Base-by-base conservation (phyloP, 2,113 vertebrate species). In the Willisornis vidua region DNA sequence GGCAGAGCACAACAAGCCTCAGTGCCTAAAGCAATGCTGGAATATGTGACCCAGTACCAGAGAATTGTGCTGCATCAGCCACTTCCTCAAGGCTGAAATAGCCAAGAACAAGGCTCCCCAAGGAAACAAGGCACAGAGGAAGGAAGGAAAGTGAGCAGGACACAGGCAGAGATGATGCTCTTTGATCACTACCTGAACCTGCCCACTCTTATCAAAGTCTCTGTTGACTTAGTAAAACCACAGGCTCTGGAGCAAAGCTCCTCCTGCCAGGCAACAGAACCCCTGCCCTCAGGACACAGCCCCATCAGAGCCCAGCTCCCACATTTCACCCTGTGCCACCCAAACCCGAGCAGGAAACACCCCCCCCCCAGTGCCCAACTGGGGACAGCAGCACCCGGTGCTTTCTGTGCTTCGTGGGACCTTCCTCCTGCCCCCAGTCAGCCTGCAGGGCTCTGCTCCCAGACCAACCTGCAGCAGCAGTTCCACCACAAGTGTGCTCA, bases 331-430 rank as follows among this genome's bases (percentile, higher is more conserved):
- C 68, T 15, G 7, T 1, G 20, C 12, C 10, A 8, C 4, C 48
- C 3, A 70, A 35, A 57, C 14, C 70, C 26, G 28, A 45, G 54
- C 81, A 43, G 63, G 3, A 57, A 76, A 5, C 23, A 2, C 35
- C 63, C 4, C n/a, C n/a, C n/a, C 17, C 3, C 17, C 33, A 13
- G 33, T 1, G 6, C 6, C 4, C 8, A 10, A 35, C 29, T 10
- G 51, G 55, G 63, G 55, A 16, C 45, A 66, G 67, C 0, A 3
- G 57, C 0, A 0, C 19, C 24, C 5, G 0, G 7, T 2, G 37
- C 31, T 72, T 48, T 9, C 6, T 7, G 11, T 14, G 25, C 61
- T 26, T 14, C 0, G 0, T 2, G 4, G 26, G 41, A 48, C 37
- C 1, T 24, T 24, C 41, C 48, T 25, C 51, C 71, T 67, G 19